These are phyloP conservation scores for Taeniopygia guttata DNA, from an alignment of 2,797 vertebrate genomes.

Conservation along the genomic window DNA sequence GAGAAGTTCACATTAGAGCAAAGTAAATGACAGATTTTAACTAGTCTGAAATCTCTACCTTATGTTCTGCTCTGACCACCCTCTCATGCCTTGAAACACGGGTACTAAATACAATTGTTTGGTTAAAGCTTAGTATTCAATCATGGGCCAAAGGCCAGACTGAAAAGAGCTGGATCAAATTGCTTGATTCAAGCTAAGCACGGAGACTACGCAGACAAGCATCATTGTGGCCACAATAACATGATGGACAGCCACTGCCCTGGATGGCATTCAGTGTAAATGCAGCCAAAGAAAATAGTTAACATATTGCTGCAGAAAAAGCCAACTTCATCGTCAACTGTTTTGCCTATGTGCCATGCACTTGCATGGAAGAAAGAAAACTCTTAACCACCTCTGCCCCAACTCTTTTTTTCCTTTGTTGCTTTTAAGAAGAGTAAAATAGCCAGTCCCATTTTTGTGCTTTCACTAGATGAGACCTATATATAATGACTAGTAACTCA, in stretches of 20 bases:
- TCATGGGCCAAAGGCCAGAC: conserved; percentile 32
- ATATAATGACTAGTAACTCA: not conserved
- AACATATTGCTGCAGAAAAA: conserved; percentile 1
- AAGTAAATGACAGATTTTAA: not conserved
- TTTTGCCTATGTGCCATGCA: not conserved
- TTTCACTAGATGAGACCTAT: not conserved
- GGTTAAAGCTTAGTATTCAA: conserved; percentile 24
- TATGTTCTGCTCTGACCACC: not conserved
- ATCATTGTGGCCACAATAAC: not conserved
- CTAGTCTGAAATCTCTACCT: not conserved
- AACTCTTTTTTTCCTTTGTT: not conserved
- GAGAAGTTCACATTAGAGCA: not conserved
- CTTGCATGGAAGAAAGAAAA: not conserved
- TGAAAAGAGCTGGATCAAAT: conserved; percentile 46
- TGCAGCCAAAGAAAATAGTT: conserved; percentile 32
- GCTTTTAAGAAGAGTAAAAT: not conserved
- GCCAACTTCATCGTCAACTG: not conserved
- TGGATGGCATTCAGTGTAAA: conserved; percentile 1
- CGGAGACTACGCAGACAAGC: not conserved
- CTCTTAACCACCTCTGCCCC: not conserved
- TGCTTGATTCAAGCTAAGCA: conserved; percentile 13
- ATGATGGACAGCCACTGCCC: conserved; percentile 43
- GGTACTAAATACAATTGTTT: conserved; percentile 13
- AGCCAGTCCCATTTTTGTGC: not conserved
- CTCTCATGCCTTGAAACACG: not conserved